Conservation (phyloP, 2,888 invertebrate species). For the Lissocephala sabroskyi region DNA sequence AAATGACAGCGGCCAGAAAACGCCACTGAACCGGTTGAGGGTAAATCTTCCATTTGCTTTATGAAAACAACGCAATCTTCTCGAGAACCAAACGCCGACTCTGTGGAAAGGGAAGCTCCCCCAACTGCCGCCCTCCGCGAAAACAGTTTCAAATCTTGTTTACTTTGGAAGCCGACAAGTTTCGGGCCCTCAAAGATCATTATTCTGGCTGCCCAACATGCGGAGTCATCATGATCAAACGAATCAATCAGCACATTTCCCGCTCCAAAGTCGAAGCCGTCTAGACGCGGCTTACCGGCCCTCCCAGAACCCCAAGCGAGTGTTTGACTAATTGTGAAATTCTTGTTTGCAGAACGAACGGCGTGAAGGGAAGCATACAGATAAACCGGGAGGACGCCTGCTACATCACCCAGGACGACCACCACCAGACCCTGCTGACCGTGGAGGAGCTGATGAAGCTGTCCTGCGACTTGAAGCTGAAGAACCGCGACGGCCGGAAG, state of each 20-base stretch:
- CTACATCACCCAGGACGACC: slow-evolving; percentile 87
- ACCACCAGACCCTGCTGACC: slow-evolving; percentile 81
- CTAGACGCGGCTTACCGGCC: too few species aligned
- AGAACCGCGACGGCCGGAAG: slow-evolving; percentile 41
- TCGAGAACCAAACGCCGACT: too few species aligned
- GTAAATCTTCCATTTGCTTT: too few species aligned
- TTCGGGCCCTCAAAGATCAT: neutral
- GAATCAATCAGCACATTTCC: too few species aligned
- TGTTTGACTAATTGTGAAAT: too few species aligned
- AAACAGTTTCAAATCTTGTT: neutral
- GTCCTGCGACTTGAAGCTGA: slow-evolving; percentile 83
- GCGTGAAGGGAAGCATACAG: slow-evolving; percentile 79
- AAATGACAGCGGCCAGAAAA: too few species aligned
- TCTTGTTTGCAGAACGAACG: slow-evolving; percentile 74
- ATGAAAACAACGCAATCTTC: too few species aligned
- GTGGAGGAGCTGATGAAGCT: slow-evolving; percentile 85
- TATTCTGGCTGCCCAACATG: neutral
- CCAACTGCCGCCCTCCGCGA: too few species aligned
- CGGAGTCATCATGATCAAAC: neutral
- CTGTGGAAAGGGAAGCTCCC: too few species aligned
- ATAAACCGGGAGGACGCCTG: slow-evolving; percentile 84
- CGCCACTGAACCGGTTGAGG: too few species aligned
- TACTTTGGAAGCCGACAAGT: neutral
- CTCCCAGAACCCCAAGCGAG: too few species aligned
- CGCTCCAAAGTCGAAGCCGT: too few species aligned